Percentiles rank a stretch among this genome's conserved stretches.
These are phyloP conservation scores for Cerceris rybyensis DNA, from an alignment of 2,888 invertebrate genomes.

Conservation along the genomic window DNA sequence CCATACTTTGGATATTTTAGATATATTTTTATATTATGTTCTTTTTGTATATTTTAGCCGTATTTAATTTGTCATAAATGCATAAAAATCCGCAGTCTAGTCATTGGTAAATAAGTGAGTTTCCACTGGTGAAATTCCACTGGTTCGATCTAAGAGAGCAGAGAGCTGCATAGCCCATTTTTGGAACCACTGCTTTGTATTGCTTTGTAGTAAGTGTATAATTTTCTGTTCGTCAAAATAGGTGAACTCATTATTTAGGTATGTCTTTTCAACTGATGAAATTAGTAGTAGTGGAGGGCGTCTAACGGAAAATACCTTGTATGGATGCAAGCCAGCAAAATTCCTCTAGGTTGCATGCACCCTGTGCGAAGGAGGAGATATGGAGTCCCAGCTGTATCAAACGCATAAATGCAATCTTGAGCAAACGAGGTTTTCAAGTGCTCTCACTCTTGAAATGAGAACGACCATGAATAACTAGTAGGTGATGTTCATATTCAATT, in stretches of 20 bases:
- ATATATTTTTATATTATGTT: too few species aligned
- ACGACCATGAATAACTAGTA: constrained; percentile 16
- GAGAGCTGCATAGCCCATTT: too few species aligned
- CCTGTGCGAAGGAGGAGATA: neutral
- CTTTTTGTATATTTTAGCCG: too few species aligned
- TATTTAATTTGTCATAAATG: too few species aligned
- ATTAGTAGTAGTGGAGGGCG: neutral
- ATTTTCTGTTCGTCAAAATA: neutral
- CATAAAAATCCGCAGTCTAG: too few species aligned
- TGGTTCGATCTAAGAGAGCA: too few species aligned
- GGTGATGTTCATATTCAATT: constrained; percentile 18
- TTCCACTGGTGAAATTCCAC: too few species aligned
- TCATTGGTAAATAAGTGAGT: too few species aligned
- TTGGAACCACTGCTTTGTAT: too few species aligned
- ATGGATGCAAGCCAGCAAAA: neutral
- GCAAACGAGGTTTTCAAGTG: constrained; percentile 24
- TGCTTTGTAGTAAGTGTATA: too few species aligned
- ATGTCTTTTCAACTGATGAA: constrained; percentile 4
- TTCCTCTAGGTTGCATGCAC: neutral
- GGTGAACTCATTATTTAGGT: neutral
- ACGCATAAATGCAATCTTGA: constrained; percentile 27
- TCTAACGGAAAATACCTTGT: neutral
- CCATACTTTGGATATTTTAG: too few species aligned
- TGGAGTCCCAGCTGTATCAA: constrained; percentile 11
- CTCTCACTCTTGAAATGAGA: constrained; percentile 15